These are phyloP conservation scores for Polyommatus icarus DNA, from an alignment of 2,888 invertebrate species.

Conservation along the genomic window DNA sequence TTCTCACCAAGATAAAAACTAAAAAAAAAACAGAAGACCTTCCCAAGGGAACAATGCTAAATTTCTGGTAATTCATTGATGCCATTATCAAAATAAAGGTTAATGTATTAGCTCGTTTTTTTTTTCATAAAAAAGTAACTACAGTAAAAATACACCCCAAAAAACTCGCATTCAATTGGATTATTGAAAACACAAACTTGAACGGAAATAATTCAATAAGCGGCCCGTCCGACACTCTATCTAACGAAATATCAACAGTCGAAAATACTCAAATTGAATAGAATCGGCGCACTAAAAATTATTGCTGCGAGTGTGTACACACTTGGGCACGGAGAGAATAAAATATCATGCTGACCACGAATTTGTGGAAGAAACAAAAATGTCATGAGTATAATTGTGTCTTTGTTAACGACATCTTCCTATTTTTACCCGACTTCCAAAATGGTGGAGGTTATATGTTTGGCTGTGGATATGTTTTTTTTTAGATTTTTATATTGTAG, in stretches of 20 bases:
- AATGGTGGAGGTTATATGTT: too few species aligned
- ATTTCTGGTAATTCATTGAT: neutral
- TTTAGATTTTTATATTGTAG: too few species aligned
- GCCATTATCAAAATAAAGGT: neutral
- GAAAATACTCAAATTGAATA: constrained; percentile 11
- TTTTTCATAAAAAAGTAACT: neutral
- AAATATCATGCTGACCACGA: neutral
- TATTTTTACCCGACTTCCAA: too few species aligned
- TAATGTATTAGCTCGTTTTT: neutral
- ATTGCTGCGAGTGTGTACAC: neutral
- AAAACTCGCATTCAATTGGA: neutral
- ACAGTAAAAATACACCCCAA: neutral
- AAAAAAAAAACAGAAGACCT: neutral
- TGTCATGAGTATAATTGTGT: too few species aligned
- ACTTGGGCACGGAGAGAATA: neutral
- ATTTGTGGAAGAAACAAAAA: too few species aligned
- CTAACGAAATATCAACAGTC: constrained; percentile 22
- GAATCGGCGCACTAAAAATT: constrained; percentile 8
- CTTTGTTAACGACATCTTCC: too few species aligned
- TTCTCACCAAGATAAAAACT: neutral
- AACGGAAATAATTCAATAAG: constrained; percentile 11
- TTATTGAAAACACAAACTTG: constrained; percentile 9
- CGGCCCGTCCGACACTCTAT: neutral
- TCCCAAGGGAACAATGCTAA: neutral
- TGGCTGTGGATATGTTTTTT: too few species aligned